Evolutionary conservation across 2,797 vertebrate species (phyloP).

Genomic region (Artibeus jamaicensis): DNA sequence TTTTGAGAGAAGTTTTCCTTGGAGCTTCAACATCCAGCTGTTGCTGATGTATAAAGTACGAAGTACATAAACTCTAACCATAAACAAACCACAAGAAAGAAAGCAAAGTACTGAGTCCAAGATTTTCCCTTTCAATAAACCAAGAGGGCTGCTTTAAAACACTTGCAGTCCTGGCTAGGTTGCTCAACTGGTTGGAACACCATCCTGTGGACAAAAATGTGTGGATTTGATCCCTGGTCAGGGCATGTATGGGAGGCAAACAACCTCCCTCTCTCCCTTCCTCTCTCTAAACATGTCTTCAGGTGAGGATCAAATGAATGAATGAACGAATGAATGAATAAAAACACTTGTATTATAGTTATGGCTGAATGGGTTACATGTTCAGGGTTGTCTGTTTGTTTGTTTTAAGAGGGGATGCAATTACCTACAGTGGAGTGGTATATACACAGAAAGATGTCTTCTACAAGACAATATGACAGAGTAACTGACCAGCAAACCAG

Average conservation of each 20-base stretch:
- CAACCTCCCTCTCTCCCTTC: neutral
- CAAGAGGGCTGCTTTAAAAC: neutral
- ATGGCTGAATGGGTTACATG: neutral
- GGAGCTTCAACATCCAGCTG: neutral
- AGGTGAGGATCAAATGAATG: neutral
- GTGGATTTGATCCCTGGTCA: neutral
- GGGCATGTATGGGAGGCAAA: neutral
- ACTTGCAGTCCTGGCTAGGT: neutral
- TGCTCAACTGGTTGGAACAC: neutral
- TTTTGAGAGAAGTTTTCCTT: constrained; percentile 40
- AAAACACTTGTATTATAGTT: neutral
- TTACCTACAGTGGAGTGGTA: neutral
- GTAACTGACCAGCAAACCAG: neutral
- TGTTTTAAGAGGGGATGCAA: neutral
- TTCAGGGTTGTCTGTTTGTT: neutral
- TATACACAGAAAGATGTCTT: neutral
- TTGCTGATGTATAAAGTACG: neutral
- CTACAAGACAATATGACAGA: neutral
- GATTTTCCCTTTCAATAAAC: constrained; percentile 12
- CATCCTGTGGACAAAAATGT: neutral
- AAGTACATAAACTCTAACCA: neutral
- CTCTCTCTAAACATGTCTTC: too few relatives aligned
- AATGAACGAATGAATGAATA: neutral
- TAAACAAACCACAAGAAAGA: constrained; percentile 18
- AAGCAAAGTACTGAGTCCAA: neutral